Percentiles rank a stretch among this genome's conserved stretches.
phyloP scores from a whole-genome alignment of 1,140 invertebrate genomes.

The Alviniconcha marisindica region DNA sequence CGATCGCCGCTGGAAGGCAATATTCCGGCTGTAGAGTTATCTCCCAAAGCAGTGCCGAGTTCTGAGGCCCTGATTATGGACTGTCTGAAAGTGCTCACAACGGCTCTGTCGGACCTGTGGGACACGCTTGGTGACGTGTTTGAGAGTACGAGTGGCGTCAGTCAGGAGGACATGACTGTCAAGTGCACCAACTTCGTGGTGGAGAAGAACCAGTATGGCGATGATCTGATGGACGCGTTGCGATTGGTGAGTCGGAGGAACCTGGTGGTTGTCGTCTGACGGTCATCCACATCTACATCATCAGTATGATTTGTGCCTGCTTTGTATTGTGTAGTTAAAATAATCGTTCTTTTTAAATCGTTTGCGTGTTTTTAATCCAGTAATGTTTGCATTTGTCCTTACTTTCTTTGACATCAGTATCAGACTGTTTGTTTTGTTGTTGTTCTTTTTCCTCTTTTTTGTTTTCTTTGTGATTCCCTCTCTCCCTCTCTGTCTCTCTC shows the following conservation, averaged over 20 bases:
- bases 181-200: slow-evolving; percentile 48
- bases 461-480: no score
- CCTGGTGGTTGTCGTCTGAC: no score
- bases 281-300: no score
- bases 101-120: slow-evolving; percentile 19
- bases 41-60: no score
- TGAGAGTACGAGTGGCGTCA: background rate
- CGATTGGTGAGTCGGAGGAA: slow-evolving; percentile 19
- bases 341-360: no score
- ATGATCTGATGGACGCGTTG: slow-evolving; percentile 32
- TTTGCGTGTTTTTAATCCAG: background rate
- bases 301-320: background rate
- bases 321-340: background rate
- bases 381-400: background rate
- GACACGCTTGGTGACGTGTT: slow-evolving; percentile 9
- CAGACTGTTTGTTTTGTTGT: background rate
- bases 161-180: background rate
- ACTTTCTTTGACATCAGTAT: background rate
- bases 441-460: no score
- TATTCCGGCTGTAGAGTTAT: no score
- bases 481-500: no score
- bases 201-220: slow-evolving; percentile 41
- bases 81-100: slow-evolving; percentile 21
- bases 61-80: slow-evolving; percentile 28
- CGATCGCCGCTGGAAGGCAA: no score